Evolutionary conservation across 2,113 vertebrate species (phyloP).

Genomic region (Egretta garzetta): DNA sequence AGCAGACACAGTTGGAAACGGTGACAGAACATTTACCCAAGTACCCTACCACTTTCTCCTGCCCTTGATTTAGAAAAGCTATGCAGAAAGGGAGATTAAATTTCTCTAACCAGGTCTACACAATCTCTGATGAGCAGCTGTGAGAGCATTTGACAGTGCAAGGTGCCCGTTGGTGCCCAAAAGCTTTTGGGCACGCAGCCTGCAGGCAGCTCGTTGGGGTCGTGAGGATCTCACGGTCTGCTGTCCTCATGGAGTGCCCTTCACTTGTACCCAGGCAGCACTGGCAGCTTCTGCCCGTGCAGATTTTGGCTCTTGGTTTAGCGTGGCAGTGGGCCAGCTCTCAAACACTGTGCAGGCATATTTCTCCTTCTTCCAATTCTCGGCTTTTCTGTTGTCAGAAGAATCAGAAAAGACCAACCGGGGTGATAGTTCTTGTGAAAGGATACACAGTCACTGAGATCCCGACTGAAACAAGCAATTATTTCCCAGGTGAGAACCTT

Average conservation of each 20-base stretch:
- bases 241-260: neutral
- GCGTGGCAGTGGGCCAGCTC: rapidly evolving
- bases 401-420: neutral
- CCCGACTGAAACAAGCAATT: neutral
- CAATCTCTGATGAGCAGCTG: neutral
- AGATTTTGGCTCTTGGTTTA: neutral
- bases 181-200: neutral
- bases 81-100: neutral
- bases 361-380: neutral
- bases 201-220: rapidly evolving
- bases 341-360: neutral
- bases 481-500: neutral
- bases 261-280: rapidly evolving
- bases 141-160: neutral
- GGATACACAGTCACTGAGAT: neutral
- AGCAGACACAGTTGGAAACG: rapidly evolving
- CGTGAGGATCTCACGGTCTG: neutral
- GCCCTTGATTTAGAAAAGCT: neutral
- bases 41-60: neutral
- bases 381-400: neutral
- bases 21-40: neutral
- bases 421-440: neutral
- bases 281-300: neutral
- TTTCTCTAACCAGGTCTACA: neutral
- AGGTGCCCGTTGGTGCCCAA: neutral